Base-by-base conservation (phyloP, 2,888 invertebrate species). In the Lepidocyrtinus sp. region DNA sequence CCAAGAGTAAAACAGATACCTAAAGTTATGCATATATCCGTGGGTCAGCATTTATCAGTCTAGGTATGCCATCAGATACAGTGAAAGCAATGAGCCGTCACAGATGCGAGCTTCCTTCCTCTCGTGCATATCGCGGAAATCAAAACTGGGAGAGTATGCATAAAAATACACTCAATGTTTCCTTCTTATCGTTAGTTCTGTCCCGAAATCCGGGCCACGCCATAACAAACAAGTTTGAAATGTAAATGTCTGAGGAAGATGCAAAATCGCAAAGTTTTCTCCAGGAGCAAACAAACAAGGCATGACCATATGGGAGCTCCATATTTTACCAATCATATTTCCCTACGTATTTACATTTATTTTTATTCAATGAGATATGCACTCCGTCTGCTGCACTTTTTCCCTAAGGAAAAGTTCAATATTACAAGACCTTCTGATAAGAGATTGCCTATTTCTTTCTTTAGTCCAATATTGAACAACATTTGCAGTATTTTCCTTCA, bases 61-160 rank as follows among this genome's bases (percentile, higher is more conserved):
- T 55, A n/a, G n/a, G n/a, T n/a, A n/a, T 17, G 17, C 9, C 55
- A 55, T 55, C 15, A 55, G 55, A 55, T 55, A 55, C n/a, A n/a
- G 55, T 55, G 17, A 55, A 55, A 15, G 55, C 55, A 55, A 55
- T 55, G 55, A 55, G 55, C 55, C 55, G n/a, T 55, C 55, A 7
- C 55, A 55, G 55, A 55, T 55, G 55, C 55, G 55, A 55, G 17
- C 55, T 55, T 55, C 55, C 55, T 55, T 55, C 55, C 55, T n/a
- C 55, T n/a, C 17, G 9, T 55, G 17, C 55, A 55, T 55, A 55
- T 55, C 55, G 17, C 55, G 55, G 55, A 55, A 55, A 55, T 55
- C 55, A 55, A 55, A 55, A 55, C 55, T 17, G 55, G 55, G 55
- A 55, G 55, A n/a, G 15, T 55, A n/a, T 55, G 55, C 55, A 55